Evolutionary conservation across 2,113 vertebrate genomes (phyloP).

Genomic region (Nothocercus julius): DNA sequence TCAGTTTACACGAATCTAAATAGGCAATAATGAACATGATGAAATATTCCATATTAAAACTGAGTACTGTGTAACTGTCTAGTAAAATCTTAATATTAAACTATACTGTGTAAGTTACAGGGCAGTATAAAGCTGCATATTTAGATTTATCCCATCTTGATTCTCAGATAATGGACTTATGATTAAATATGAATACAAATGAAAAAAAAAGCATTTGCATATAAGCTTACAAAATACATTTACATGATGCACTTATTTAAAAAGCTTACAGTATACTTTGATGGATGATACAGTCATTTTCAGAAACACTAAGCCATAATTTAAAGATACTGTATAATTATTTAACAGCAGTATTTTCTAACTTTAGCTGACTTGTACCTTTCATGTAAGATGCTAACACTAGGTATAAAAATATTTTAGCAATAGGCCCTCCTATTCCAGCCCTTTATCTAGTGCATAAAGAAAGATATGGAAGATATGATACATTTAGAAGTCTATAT

Average conservation of each 20-base stretch:
- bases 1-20: slow-evolving; percentile 77
- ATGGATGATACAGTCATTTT: slow-evolving; percentile 45
- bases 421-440: background rate
- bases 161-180: slow-evolving; percentile 34
- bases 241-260: slow-evolving; percentile 6
- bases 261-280: slow-evolving; percentile 36
- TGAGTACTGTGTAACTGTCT: slow-evolving; percentile 68
- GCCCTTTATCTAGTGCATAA: background rate
- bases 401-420: background rate
- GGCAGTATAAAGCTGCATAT: slow-evolving; percentile 19
- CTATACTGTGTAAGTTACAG: slow-evolving; percentile 18
- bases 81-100: slow-evolving; percentile 69
- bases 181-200: slow-evolving; percentile 45
- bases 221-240: slow-evolving; percentile 22
- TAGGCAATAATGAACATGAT: slow-evolving; percentile 73
- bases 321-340: slow-evolving; percentile 52
- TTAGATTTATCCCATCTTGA: slow-evolving; percentile 7
- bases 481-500: background rate
- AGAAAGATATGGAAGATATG: background rate
- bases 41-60: slow-evolving; percentile 72
- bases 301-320: slow-evolving; percentile 44
- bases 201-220: slow-evolving; percentile 19
- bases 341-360: slow-evolving; percentile 47
- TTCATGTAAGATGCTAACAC: background rate
- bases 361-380: slow-evolving; percentile 11